Evolutionary conservation across 1,140 invertebrate species (phyloP).

Genomic region (Aphidius ervi): DNA sequence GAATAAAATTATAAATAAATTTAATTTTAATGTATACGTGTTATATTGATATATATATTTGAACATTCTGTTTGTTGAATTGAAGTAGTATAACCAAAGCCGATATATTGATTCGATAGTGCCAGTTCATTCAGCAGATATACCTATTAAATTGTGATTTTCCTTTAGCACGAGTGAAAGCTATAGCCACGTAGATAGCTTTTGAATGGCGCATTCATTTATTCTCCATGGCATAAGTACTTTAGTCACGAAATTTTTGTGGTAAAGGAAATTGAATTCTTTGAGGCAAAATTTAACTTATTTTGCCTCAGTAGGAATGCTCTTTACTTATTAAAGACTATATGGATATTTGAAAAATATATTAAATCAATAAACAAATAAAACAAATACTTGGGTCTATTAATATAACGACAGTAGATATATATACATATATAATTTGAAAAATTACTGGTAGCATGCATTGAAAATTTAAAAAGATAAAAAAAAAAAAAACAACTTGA

Average conservation of each 20-base stretch:
- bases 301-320: too few relatives aligned
- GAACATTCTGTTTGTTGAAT: neutral
- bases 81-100: neutral
- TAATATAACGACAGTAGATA: too few relatives aligned
- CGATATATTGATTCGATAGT: conserved; percentile 17
- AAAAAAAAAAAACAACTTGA: too few relatives aligned
- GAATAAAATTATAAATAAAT: too few relatives aligned
- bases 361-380: too few relatives aligned
- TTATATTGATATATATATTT: conserved; percentile 8
- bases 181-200: conserved; percentile 15
- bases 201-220: conserved; percentile 24
- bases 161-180: conserved; percentile 14
- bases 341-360: too few relatives aligned
- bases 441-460: too few relatives aligned
- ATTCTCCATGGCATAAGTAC: conserved; percentile 16
- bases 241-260: conserved; percentile 2
- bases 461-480: too few relatives aligned
- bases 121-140: conserved; percentile 19
- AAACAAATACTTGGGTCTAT: too few relatives aligned
- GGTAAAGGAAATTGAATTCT: conserved; percentile 3
- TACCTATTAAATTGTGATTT: conserved; percentile 24
- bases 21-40: neutral
- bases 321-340: too few relatives aligned
- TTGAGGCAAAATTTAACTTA: neutral
- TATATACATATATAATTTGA: too few relatives aligned